Evolutionary conservation across 92 coral and sea anemone genomes (phyloP).

Genomic region (Umimayanthus kanabou): DNA sequence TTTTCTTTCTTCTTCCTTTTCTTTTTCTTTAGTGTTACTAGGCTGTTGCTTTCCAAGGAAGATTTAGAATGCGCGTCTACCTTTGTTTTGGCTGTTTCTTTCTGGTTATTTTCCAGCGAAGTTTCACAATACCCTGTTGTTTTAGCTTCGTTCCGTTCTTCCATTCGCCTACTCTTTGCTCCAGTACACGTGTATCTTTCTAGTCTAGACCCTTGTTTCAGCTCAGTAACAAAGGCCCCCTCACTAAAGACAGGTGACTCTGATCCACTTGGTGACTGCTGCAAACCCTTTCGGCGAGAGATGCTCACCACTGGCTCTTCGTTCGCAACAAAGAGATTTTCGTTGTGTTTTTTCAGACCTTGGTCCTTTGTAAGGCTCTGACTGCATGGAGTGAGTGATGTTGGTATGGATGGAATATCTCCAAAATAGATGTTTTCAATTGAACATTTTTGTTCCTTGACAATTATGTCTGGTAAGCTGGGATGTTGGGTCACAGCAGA

Average conservation of each 20-base stretch:
- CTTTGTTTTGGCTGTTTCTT: not conserved
- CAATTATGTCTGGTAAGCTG: not conserved
- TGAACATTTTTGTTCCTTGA: too few relatives aligned
- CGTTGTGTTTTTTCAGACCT: not conserved
- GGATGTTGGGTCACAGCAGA: not conserved
- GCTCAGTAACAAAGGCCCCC: not conserved
- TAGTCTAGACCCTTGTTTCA: not conserved
- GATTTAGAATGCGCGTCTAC: too few relatives aligned
- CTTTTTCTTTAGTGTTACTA: too few relatives aligned
- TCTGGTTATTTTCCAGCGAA: too few relatives aligned
- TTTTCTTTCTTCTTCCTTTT: not conserved
- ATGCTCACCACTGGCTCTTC: not conserved
- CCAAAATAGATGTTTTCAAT: too few relatives aligned
- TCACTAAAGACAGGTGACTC: not conserved
- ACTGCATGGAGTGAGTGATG: not conserved
- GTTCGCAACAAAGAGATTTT: not conserved
- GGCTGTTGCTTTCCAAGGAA: too few relatives aligned
- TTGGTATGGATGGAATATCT: not conserved
- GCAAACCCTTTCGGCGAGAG: not conserved
- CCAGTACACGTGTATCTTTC: not conserved
- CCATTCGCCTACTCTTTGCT: not conserved
- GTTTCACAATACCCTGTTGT: too few relatives aligned
- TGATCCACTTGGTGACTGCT: not conserved
- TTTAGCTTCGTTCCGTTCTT: not conserved
- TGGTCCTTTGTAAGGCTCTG: not conserved